These are phyloP conservation scores for Anoplolepis gracilipes DNA, from an alignment of 1,140 invertebrate genomes.

Conservation along the genomic window DNA sequence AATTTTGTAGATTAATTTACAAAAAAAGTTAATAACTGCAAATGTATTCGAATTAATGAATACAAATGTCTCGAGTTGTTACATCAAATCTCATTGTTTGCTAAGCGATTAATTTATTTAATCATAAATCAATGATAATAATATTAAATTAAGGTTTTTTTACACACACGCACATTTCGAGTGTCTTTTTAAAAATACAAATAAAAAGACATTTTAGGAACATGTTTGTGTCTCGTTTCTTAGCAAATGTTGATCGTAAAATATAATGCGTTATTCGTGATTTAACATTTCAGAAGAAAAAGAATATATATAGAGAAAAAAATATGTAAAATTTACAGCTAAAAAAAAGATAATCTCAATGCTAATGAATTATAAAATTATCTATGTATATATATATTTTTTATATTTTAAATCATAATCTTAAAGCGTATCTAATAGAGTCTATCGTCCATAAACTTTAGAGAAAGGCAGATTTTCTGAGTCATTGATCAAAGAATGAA, in stretches of 20 bases:
- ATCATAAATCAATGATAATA: conserved; percentile 29
- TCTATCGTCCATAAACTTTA: not conserved
- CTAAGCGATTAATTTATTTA: not conserved
- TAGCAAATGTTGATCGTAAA: conserved; percentile 48
- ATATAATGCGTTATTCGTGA: too few relatives aligned
- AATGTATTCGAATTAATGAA: conserved; percentile 16
- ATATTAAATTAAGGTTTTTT: not conserved
- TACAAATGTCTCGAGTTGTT: not conserved
- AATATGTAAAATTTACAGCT: conserved; percentile 58
- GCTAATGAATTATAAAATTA: not conserved
- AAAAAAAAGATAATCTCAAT: not conserved
- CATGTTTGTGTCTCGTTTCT: conserved; percentile 44
- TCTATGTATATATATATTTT: not conserved
- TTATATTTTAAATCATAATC: not conserved
- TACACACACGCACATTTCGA: too few relatives aligned
- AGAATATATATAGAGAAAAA: conserved; percentile 48
- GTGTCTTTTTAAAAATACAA: not conserved
- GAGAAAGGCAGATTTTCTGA: not conserved
- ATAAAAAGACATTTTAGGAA: not conserved
- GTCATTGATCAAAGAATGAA: conserved; percentile 45
- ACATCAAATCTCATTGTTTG: not conserved
- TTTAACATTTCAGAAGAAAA: conserved; percentile 63
- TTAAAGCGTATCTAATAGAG: not conserved
- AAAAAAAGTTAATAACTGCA: not conserved
- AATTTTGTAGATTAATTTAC: not conserved